Conservation (phyloP, 2,797 vertebrate species). For the Merluccius polli region DNA sequence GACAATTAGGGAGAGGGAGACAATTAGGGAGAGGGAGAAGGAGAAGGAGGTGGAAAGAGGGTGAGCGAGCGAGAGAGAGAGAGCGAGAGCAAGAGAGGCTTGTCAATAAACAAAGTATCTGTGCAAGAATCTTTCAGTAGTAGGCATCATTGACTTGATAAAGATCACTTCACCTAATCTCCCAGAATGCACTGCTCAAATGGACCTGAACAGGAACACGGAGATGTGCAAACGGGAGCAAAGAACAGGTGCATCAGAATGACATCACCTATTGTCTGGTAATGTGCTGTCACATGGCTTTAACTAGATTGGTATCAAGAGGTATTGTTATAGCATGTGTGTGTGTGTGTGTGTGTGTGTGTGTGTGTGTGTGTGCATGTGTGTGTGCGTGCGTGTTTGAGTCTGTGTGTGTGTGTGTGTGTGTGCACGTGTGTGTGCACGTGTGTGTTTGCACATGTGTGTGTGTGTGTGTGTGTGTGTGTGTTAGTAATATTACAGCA, state of each 20-base stretch:
- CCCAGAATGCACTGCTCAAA: neutral
- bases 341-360: neutral
- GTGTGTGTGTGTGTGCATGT: neutral
- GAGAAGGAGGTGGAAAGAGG: too few relatives aligned
- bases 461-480: neutral
- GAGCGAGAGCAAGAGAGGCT: constrained; percentile 27
- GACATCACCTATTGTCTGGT: neutral
- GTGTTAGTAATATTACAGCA: neutral
- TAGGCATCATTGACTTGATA: neutral
- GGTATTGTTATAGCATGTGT: neutral
- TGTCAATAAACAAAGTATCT: constrained; percentile 5
- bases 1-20: too few relatives aligned
- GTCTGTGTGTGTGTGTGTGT: neutral
- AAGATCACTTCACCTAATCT: neutral
- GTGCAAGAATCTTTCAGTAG: neutral
- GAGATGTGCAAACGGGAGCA: neutral
- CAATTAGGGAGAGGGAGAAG: too few relatives aligned
- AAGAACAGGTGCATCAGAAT: neutral
- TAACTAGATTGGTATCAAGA: neutral
- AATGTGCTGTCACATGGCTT: neutral
- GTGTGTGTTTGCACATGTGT: neutral
- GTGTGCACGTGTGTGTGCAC: neutral
- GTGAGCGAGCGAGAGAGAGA: neutral
- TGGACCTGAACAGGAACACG: neutral
- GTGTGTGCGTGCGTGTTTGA: neutral